Evolutionary conservation across 2,888 invertebrate genomes (phyloP).

Genomic region (Tachystola acroxantha): DNA sequence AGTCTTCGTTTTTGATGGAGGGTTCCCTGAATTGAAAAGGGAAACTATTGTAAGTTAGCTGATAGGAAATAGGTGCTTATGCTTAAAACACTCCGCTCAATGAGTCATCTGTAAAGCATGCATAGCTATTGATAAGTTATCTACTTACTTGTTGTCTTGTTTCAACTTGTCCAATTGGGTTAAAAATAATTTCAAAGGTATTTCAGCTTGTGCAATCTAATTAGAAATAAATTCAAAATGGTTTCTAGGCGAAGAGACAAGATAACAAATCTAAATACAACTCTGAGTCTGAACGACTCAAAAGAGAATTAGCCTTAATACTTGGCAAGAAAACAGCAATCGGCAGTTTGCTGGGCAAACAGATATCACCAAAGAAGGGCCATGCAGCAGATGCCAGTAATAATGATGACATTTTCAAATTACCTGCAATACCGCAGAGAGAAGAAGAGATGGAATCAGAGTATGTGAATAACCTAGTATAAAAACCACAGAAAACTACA

Average conservation of each 20-base stretch:
- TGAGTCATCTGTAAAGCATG: no score
- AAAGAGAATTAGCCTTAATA: slow-evolving; percentile 84
- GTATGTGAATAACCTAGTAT: no score
- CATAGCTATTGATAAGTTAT: no score
- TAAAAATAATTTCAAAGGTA: no score
- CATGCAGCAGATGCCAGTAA: slow-evolving; percentile 20
- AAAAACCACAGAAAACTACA: no score
- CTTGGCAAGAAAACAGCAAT: slow-evolving; percentile 89
- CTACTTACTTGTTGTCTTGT: no score
- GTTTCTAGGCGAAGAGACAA: slow-evolving; percentile 84
- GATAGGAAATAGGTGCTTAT: no score
- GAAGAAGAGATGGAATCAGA: slow-evolving; percentile 65
- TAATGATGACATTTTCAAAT: slow-evolving; percentile 83
- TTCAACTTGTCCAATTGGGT: no score
- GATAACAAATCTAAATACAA: slow-evolving; percentile 83
- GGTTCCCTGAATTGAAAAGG: slow-evolving; percentile 93
- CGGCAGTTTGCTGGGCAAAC: slow-evolving; percentile 80
- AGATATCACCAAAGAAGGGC: slow-evolving; percentile 67
- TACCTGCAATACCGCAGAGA: slow-evolving; percentile 72
- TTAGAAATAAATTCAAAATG: neutral
- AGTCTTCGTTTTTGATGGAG: slow-evolving; percentile 99
- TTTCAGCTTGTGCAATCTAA: no score
- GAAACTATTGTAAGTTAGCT: slow-evolving; percentile 89
- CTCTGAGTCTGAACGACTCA: slow-evolving; percentile 84
- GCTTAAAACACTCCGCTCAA: no score